Percentiles rank a stretch among this genome's conserved stretches.
These are phyloP conservation scores for Trichopria drosophilae DNA, from an alignment of 2,888 invertebrate species.

Conservation along the genomic window DNA sequence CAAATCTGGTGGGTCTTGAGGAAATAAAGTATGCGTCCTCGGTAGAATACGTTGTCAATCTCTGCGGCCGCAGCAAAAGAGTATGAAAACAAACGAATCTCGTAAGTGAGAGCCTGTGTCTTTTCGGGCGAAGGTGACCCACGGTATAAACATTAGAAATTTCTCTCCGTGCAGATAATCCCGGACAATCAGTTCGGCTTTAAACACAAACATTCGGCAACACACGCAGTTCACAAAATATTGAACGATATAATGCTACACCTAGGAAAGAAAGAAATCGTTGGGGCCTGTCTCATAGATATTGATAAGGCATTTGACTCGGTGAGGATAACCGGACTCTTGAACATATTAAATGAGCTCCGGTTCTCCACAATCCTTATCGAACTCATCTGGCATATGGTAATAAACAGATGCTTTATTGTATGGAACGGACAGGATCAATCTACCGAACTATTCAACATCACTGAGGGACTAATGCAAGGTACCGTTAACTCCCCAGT, in stretches of 20 bases:
- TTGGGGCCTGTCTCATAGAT: constrained; percentile 22
- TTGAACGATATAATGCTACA: constrained; percentile 6
- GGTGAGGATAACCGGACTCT: constrained; percentile 7
- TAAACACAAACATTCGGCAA: constrained; percentile 22
- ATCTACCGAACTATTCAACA: neutral
- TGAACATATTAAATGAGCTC: neutral
- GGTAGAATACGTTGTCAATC: too few relatives aligned
- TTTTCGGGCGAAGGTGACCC: too few relatives aligned
- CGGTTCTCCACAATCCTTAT: constrained; percentile 3
- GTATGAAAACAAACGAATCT: too few relatives aligned
- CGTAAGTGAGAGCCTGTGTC: too few relatives aligned
- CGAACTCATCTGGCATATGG: constrained; percentile 4
- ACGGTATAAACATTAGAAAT: too few relatives aligned
- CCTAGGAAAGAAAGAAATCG: constrained; percentile 1
- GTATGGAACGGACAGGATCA: neutral
- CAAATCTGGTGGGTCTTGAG: too few relatives aligned
- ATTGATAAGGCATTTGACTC: constrained; percentile 26
- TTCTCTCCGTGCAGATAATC: too few relatives aligned
- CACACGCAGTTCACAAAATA: constrained; percentile 28
- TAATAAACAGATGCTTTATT: neutral
- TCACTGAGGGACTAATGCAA: constrained; percentile 9
- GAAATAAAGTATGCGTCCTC: too few relatives aligned
- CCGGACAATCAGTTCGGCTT: constrained; percentile 32
- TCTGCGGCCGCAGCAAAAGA: too few relatives aligned
- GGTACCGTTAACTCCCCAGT: constrained; percentile 17